Percentiles rank a stretch among this genome's conserved stretches.
Evolutionary conservation across 2,888 invertebrate genomes (phyloP).

Genomic region (Chrysolina oricalcia): DNA sequence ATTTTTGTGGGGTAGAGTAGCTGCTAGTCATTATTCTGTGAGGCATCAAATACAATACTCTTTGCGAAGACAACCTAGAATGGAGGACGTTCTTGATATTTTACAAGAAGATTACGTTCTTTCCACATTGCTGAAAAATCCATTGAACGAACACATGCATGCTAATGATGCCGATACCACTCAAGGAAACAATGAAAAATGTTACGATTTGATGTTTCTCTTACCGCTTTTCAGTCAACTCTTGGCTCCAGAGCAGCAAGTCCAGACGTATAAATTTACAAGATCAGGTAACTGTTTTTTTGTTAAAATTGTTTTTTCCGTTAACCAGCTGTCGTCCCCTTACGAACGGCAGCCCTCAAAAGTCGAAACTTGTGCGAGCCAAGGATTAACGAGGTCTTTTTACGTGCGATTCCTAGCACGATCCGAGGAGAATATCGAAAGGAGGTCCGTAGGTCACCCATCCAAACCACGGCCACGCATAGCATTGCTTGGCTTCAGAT

Average conservation of each 20-base stretch:
- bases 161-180: slow-evolving; percentile 56
- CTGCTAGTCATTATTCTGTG: slow-evolving; percentile 84
- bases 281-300: slow-evolving; percentile 65
- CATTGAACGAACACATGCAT: slow-evolving; percentile 66
- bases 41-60: slow-evolving; percentile 75
- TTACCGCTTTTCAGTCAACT: slow-evolving; percentile 85
- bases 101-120: slow-evolving; percentile 79
- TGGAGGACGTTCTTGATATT: slow-evolving; percentile 82
- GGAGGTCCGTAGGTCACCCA: too few species aligned
- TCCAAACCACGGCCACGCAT: too few species aligned
- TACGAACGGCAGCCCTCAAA: too few species aligned
- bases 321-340: too few species aligned
- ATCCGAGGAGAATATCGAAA: too few species aligned
- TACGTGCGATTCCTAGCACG: too few species aligned
- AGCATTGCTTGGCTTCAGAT: too few species aligned
- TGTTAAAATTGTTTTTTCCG: too few species aligned
- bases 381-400: too few species aligned
- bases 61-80: slow-evolving; percentile 82
- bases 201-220: slow-evolving; percentile 90
- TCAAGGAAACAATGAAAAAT: slow-evolving; percentile 36
- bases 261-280: slow-evolving; percentile 82
- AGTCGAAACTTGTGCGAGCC: too few species aligned
- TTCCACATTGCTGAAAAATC: slow-evolving; percentile 82
- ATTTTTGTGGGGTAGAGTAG: slow-evolving; percentile 88
- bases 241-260: slow-evolving; percentile 82